Conservation (phyloP, 1,140 invertebrate genomes). For the Drosophila asahinai region DNA sequence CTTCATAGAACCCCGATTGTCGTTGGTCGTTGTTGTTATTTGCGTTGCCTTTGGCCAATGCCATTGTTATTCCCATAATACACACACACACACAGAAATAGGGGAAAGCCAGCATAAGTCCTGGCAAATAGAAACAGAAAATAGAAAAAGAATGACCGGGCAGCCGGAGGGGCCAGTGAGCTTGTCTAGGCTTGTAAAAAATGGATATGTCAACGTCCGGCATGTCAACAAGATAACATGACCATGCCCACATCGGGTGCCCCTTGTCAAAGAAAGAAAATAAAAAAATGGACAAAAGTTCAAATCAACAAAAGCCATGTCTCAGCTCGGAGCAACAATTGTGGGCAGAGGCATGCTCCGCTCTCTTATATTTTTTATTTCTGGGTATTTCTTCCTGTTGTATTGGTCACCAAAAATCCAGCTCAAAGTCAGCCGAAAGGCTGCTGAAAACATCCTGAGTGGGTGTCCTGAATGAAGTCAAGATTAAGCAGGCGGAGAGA, state of each 20-base stretch:
- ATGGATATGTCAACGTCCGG: constrained; percentile 82
- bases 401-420: constrained; percentile 49
- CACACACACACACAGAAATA: constrained; percentile 11
- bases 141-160: constrained; percentile 40
- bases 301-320: constrained; percentile 72
- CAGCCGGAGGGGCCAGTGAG: constrained; percentile 27
- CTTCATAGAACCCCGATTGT: constrained; percentile 30
- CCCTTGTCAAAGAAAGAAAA: constrained; percentile 50
- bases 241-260: constrained; percentile 49
- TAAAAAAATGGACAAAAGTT: constrained; percentile 58
- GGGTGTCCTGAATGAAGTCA: constrained; percentile 36
- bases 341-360: constrained; percentile 25
- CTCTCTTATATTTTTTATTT: not conserved
- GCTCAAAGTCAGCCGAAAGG: constrained; percentile 48
- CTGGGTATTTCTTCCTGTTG: constrained; percentile 12
- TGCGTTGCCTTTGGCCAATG: constrained; percentile 38
- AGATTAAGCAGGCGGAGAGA: constrained; percentile 44
- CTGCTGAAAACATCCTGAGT: constrained; percentile 48
- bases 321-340: constrained; percentile 63
- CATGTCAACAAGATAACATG: constrained; percentile 80
- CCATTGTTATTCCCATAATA: constrained; percentile 48
- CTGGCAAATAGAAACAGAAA: constrained; percentile 46
- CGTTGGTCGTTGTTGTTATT: constrained; percentile 46
- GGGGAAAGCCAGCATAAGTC: constrained; percentile 53
- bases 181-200: constrained; percentile 69